Base-by-base conservation (phyloP, 1,140 invertebrate genomes). In the Drosophila pseudoananassae region DNA sequence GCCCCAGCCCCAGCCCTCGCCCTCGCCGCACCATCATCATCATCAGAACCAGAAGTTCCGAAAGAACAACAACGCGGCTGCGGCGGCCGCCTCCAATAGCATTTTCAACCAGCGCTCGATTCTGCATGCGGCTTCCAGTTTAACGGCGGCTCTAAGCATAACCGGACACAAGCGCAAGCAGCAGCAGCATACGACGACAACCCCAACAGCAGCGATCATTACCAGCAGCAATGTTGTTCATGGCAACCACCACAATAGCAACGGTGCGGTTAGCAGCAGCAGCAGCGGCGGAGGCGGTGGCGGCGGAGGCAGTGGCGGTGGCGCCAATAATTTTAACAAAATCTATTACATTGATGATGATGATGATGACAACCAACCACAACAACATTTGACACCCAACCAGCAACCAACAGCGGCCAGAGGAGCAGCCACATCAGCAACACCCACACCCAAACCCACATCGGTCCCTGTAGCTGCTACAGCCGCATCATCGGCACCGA, bases 1-100 rank as follows among this genome's bases (percentile, higher is more conserved):
- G 54, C 68, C 61, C 17, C 36, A 52, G 12, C 38, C 33, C 25
- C 25, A 27, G 31, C 27, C 47, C 14, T 55, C 61, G 27, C 63
- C 76, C 14, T 23, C 71, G 15, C 25, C 58, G 75, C 69, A 79
- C 68, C 57, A 81, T 56, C 78, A 83, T 78, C 78, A 46, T 46
- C 15, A 17, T 15, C 43, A 78, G 58, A 66, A 78, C 66, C 85
- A 91, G 50, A 91, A 91, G 76, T 91, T 91, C 74, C 77, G 90
- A 29, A 91, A 91, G 72, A 91, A 91, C 73, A 91, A 91, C 54
- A 91, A 91, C 76, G 90, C 90, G 23, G 90, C 90, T 49, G 90
- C 90, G 23, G 90, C 87, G 52, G 90, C 90, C 55, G 88, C 87
- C 33, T 91, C 90, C 36, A 91, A 91, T 77, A 91, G 90, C 76